These are phyloP conservation scores for Corythornis leucogaster DNA, from an alignment of 2,797 vertebrate species.

Conservation along the genomic window DNA sequence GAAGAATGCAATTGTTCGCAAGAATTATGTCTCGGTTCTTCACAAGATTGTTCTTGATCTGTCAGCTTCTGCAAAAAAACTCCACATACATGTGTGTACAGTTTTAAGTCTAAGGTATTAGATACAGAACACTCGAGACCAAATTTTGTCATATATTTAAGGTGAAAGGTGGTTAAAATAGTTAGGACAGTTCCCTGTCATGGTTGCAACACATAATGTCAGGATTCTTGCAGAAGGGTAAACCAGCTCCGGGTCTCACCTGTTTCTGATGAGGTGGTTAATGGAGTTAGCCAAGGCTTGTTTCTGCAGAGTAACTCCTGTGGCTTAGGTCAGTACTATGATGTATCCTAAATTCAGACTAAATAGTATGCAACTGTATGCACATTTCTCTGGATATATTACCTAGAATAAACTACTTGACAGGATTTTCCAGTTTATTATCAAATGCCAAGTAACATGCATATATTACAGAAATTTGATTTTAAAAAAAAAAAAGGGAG, in stretches of 20 bases:
- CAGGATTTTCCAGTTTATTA: background rate
- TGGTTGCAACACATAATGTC: background rate
- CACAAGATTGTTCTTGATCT: background rate
- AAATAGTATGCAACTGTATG: background rate
- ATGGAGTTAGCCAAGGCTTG: background rate
- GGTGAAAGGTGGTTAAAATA: background rate
- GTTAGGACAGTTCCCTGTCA: background rate
- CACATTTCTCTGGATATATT: background rate
- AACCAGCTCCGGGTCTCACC: background rate
- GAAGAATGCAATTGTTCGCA: background rate
- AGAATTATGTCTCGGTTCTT: background rate
- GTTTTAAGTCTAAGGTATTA: background rate
- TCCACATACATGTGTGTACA: accelerated
- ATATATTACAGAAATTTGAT: background rate
- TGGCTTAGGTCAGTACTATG: background rate
- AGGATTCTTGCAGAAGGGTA: background rate
- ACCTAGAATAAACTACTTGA: background rate
- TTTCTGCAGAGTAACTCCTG: background rate
- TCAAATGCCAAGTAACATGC: background rate
- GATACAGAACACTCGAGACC: background rate
- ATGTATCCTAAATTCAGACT: background rate
- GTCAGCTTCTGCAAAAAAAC: background rate
- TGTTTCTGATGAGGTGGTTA: background rate
- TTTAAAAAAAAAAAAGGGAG: accelerated
- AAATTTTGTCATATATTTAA: background rate